Evolutionary conservation across 2,888 invertebrate genomes (phyloP).

Genomic region (Epinotia ramella): DNA sequence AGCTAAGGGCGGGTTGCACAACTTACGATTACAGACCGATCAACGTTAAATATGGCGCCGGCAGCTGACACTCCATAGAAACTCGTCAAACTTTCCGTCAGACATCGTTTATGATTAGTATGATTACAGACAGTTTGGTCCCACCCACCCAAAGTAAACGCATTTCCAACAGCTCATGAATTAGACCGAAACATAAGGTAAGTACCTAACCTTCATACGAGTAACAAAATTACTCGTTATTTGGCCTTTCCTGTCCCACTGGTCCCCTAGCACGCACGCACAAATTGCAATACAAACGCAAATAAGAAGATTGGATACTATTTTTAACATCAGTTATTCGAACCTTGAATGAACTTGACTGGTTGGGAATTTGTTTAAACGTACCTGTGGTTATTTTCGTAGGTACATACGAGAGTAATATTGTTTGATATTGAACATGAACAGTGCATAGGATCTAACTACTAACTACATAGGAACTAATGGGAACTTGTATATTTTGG

Average conservation of each 20-base stretch:
- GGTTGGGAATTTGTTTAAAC: constrained; percentile 40
- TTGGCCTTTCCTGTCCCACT: constrained; percentile 47
- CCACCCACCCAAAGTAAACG: too few species aligned
- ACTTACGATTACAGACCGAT: too few species aligned
- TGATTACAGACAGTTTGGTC: too few species aligned
- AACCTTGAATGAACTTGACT: constrained; percentile 47
- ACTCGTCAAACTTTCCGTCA: too few species aligned
- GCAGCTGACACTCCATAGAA: too few species aligned
- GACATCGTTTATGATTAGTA: too few species aligned
- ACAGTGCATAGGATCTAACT: too few species aligned
- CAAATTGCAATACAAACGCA: constrained; percentile 47
- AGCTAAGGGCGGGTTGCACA: too few species aligned
- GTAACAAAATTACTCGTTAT: constrained; percentile 44
- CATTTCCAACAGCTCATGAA: constrained; percentile 21
- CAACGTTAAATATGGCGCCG: too few species aligned
- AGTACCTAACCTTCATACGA: constrained; percentile 45
- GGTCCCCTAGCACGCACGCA: constrained; percentile 39
- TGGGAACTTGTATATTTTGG: neutral
- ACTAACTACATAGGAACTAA: too few species aligned
- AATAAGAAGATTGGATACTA: constrained; percentile 46
- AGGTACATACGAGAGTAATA: constrained; percentile 15
- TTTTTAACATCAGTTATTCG: constrained; percentile 46
- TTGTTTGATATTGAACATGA: constrained; percentile 27
- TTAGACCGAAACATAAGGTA: constrained; percentile 45
- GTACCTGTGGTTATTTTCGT: constrained; percentile 40